Percentiles rank a stretch among this genome's conserved stretches.
phyloP scores from a whole-genome alignment of 2,888 invertebrate species.

The Cheilosia scutellata region DNA sequence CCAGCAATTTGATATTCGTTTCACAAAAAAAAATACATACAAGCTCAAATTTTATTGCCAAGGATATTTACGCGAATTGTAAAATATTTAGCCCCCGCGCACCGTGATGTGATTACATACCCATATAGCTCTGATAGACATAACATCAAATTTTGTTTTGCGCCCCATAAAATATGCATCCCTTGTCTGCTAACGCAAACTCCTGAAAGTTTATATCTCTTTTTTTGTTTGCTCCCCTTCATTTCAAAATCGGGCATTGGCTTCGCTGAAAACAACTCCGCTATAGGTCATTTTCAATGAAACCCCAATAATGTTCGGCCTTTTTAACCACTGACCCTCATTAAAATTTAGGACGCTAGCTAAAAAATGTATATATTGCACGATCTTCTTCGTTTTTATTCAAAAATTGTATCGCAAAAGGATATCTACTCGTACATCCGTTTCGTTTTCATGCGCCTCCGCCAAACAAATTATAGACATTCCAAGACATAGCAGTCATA shows the following conservation, averaged over 20 bases:
- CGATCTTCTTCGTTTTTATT: slow-evolving; percentile 34
- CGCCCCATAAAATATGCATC: slow-evolving; percentile 47
- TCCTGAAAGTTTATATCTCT: slow-evolving; percentile 45
- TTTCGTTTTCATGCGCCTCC: slow-evolving; percentile 14
- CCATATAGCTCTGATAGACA: slow-evolving; percentile 35
- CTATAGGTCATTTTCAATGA: slow-evolving; percentile 70
- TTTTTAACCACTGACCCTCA: slow-evolving; percentile 74
- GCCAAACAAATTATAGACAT: slow-evolving; percentile 49
- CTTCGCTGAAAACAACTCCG: slow-evolving; percentile 61
- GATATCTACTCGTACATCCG: slow-evolving; percentile 4
- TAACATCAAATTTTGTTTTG: slow-evolving; percentile 52
- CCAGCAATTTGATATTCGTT: slow-evolving; percentile 46
- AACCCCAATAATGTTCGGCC: slow-evolving; percentile 70
- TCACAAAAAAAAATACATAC: background rate
- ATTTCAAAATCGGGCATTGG: slow-evolving; percentile 13
- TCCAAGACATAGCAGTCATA: slow-evolving; percentile 39
- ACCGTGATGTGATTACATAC: slow-evolving; percentile 56
- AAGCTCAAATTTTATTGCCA: slow-evolving; percentile 49
- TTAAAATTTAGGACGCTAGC: slow-evolving; percentile 68
- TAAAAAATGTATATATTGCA: slow-evolving; percentile 61
- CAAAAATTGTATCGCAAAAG: slow-evolving; percentile 63
- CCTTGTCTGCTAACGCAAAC: slow-evolving; percentile 15
- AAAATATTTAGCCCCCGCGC: slow-evolving; percentile 56
- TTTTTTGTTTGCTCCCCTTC: background rate
- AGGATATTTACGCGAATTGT: slow-evolving; percentile 60